phyloP scores from a whole-genome alignment of 2,113 vertebrate species.

The Charadrius vociferus region DNA sequence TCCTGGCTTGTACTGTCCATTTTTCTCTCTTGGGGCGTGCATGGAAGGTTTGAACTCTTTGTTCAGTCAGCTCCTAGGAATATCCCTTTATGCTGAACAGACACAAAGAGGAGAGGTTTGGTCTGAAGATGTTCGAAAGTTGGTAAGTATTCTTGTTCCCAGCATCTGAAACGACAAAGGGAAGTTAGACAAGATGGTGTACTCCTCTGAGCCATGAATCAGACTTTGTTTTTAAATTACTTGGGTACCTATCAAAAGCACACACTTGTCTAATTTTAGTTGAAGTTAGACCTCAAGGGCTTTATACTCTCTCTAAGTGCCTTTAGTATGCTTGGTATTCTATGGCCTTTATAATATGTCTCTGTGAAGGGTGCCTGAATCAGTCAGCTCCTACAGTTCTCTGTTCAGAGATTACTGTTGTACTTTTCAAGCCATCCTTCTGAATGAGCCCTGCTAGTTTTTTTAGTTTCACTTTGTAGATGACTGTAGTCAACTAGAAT shows the following conservation, averaged over 20 bases:
- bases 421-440: neutral
- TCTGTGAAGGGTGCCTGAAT: neutral
- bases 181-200: neutral
- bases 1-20: conserved; percentile 92
- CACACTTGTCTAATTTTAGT: neutral
- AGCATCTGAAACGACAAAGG: neutral
- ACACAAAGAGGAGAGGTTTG: conserved; percentile 90
- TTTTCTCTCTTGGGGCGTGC: conserved; percentile 92
- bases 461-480: neutral
- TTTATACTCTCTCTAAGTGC: neutral
- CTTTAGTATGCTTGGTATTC: neutral
- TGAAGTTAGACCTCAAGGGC: neutral
- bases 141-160: conserved; percentile 78
- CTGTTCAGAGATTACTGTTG: neutral
- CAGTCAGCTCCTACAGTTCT: neutral
- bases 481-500: neutral
- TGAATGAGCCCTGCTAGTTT: neutral
- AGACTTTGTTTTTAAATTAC: neutral
- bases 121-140: conserved; percentile 91
- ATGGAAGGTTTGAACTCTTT: conserved; percentile 94
- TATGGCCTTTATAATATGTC: neutral
- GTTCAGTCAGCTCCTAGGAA: conserved; percentile 87
- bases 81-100: conserved; percentile 87
- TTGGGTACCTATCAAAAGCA: neutral
- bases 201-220: neutral